phyloP scores from a whole-genome alignment of 2,888 invertebrate genomes.

The Tetanocera ferruginea region DNA sequence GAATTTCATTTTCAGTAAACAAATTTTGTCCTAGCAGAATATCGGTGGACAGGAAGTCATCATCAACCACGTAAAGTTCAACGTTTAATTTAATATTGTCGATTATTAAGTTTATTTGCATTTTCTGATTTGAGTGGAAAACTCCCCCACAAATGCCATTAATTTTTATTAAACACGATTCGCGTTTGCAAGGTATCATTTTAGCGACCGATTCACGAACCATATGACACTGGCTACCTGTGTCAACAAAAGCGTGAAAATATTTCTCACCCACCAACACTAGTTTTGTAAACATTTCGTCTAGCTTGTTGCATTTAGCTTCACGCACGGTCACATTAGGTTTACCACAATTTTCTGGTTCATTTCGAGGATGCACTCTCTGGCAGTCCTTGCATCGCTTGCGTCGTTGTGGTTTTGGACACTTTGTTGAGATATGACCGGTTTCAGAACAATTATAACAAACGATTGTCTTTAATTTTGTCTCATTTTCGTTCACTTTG shows the following conservation, averaged over 20 bases:
- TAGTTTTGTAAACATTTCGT: neutral
- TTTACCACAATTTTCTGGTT: neutral
- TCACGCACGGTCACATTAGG: no score
- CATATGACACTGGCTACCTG: neutral
- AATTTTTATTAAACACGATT: conserved; percentile 11
- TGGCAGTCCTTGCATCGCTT: neutral
- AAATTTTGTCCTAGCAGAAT: no score
- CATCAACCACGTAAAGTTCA: no score
- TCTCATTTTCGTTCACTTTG: no score
- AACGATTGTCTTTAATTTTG: neutral
- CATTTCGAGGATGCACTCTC: neutral
- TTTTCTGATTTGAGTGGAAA: no score
- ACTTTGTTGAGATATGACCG: neutral
- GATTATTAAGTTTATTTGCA: no score
- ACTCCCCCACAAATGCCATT: conserved; percentile 24
- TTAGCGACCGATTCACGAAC: neutral
- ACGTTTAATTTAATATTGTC: no score
- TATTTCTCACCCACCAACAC: neutral
- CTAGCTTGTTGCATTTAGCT: neutral
- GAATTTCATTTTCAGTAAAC: no score
- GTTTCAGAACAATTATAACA: neutral
- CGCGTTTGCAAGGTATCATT: neutral
- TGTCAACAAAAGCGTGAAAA: neutral
- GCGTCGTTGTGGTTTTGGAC: neutral
- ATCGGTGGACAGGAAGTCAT: no score